Evolutionary conservation across 2,113 vertebrate species (phyloP).

Genomic region (Tursiops truncatus): DNA sequence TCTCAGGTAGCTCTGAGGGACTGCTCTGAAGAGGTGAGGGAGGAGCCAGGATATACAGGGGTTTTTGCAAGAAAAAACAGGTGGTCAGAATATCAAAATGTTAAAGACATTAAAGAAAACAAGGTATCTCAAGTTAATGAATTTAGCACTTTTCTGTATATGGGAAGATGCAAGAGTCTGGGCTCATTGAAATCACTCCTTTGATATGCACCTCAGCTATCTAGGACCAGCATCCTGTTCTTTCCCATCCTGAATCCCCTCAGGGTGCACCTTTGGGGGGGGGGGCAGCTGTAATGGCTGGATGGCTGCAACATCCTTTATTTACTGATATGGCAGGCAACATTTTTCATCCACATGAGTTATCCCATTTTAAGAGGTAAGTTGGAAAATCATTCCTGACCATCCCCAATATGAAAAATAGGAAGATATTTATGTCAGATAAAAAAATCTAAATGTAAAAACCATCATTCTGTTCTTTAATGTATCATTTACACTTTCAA

Average conservation of each 20-base stretch:
- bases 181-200: not conserved
- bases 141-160: not conserved
- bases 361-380: not conserved
- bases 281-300: not conserved
- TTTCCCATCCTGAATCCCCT: not conserved
- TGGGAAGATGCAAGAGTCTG: not conserved
- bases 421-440: not conserved
- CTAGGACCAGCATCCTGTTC: not conserved
- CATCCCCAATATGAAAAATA: not conserved
- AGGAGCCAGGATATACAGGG: not conserved
- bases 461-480: not conserved
- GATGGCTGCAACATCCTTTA: not conserved
- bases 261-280: not conserved
- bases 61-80: not conserved
- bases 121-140: not conserved
- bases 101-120: not conserved
- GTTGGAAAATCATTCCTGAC: not conserved
- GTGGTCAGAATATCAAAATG: not conserved
- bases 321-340: not conserved
- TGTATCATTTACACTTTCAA: not conserved
- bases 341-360: not conserved
- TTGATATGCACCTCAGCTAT: not conserved
- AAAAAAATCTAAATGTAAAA: not conserved
- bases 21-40: not conserved
- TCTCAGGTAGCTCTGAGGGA: not conserved